These are phyloP conservation scores for Amphimallon solstitiale DNA, from an alignment of 2,888 invertebrate genomes.

Conservation along the genomic window DNA sequence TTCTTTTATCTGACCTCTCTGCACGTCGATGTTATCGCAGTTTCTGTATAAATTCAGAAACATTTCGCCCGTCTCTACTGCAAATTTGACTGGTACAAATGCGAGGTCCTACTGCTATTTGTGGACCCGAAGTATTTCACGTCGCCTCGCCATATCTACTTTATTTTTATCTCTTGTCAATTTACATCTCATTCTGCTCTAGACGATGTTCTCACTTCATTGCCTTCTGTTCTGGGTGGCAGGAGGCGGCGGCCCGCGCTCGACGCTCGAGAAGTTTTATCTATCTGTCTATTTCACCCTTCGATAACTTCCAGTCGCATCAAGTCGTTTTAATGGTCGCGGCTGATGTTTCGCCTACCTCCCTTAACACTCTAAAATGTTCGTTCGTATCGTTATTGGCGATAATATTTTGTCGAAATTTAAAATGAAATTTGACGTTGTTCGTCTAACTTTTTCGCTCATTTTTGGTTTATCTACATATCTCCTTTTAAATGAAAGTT, in stretches of 20 bases:
- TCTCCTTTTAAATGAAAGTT: no score
- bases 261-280: slow-evolving; percentile 42
- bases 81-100: no score
- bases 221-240: slow-evolving; percentile 37
- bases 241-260: slow-evolving; percentile 8
- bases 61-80: no score
- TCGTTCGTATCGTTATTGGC: background rate
- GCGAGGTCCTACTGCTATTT: background rate
- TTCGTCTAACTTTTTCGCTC: no score
- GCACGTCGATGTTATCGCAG: no score
- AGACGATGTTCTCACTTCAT: slow-evolving; percentile 48
- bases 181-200: slow-evolving; percentile 52
- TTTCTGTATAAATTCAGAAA: no score
- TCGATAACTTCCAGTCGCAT: slow-evolving; percentile 32
- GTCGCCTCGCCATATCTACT: slow-evolving; percentile 40
- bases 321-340: slow-evolving; percentile 18
- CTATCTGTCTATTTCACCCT: slow-evolving; percentile 45
- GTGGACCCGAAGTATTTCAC: background rate
- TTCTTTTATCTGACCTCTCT: no score
- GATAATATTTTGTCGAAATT: slow-evolving; percentile 12
- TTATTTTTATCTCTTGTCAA: slow-evolving; percentile 52
- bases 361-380: no score
- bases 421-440: slow-evolving; percentile 1
- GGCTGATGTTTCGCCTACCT: slow-evolving; percentile 9
- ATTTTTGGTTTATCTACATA: no score